A percentile compares a stretch with the other conserved stretches of the same genome.
Conservation (phyloP, 2,113 vertebrate genomes). For the Polypterus senegalus region DNA sequence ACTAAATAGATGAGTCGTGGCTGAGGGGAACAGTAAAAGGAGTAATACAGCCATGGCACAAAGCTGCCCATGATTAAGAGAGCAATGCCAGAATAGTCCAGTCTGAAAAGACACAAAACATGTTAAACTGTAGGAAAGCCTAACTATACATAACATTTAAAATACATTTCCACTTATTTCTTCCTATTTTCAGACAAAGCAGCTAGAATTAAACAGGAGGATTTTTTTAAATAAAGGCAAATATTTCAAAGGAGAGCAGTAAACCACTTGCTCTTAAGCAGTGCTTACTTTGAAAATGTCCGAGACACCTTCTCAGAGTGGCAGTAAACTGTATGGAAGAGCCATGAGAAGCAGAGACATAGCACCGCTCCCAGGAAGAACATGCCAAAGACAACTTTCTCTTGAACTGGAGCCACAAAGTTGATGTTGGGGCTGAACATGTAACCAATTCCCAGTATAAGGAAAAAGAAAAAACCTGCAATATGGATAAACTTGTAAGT, state of each 20-base stretch:
- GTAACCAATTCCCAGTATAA: constrained; percentile 18
- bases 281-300: constrained; percentile 61
- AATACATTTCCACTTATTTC: too few species aligned
- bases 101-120: constrained; percentile 12
- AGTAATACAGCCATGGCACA: constrained; percentile 24
- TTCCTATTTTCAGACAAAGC: too few species aligned
- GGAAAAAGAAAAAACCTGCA: constrained; percentile 19
- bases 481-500: not conserved
- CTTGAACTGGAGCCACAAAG: constrained; percentile 21
- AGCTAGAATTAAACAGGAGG: too few species aligned
- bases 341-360: constrained; percentile 24
- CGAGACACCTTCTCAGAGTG: constrained; percentile 65
- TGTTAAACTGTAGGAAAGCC: too few species aligned
- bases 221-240: too few species aligned
- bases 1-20: constrained; percentile 25
- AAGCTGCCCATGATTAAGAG: constrained; percentile 27
- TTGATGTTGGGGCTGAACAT: constrained; percentile 22
- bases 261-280: too few species aligned
- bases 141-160: too few species aligned
- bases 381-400: constrained; percentile 21
- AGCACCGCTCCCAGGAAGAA: constrained; percentile 24
- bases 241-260: too few species aligned
- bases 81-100: constrained; percentile 27
- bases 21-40: constrained; percentile 26
- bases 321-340: constrained; percentile 64